These are phyloP conservation scores for Formica exsecta DNA, from an alignment of 1,140 invertebrate species.

Conservation along the genomic window DNA sequence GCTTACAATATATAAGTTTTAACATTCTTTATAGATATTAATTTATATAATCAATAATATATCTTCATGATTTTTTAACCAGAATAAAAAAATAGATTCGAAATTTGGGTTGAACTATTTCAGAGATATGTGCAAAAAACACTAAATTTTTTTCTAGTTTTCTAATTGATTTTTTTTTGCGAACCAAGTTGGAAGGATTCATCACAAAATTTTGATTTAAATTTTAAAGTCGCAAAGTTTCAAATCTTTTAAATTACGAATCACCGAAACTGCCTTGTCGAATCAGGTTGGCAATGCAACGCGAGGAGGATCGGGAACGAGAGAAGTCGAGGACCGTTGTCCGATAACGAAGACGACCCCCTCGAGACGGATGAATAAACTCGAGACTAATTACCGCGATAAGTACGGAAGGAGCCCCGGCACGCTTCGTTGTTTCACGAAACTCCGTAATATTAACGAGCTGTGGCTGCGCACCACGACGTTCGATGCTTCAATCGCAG, in stretches of 20 bases:
- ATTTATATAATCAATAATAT: neutral
- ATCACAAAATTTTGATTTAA: neutral
- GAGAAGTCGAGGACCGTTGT: conserved; percentile 55
- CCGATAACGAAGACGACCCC: conserved; percentile 48
- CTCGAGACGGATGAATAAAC: conserved; percentile 44
- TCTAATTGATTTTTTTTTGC: neutral
- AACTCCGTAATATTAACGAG: conserved; percentile 53
- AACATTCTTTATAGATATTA: neutral
- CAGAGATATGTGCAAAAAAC: neutral
- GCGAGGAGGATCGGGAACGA: conserved; percentile 28
- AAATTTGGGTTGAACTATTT: neutral
- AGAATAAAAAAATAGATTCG: neutral
- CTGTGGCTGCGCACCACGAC: neutral
- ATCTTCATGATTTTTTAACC: neutral
- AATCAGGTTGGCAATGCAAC: neutral
- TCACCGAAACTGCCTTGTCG: neutral
- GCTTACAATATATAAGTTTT: neutral
- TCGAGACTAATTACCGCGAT: conserved; percentile 60
- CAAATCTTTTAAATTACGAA: neutral
- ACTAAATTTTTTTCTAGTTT: neutral
- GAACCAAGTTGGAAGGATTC: neutral
- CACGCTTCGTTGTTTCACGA: conserved; percentile 15
- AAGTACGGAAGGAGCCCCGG: conserved; percentile 39
- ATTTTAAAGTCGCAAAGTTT: neutral
- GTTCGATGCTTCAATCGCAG: conserved; percentile 46